These are phyloP conservation scores for Sarcophaga caerulescens DNA, from an alignment of 2,888 invertebrate species.

Conservation along the genomic window DNA sequence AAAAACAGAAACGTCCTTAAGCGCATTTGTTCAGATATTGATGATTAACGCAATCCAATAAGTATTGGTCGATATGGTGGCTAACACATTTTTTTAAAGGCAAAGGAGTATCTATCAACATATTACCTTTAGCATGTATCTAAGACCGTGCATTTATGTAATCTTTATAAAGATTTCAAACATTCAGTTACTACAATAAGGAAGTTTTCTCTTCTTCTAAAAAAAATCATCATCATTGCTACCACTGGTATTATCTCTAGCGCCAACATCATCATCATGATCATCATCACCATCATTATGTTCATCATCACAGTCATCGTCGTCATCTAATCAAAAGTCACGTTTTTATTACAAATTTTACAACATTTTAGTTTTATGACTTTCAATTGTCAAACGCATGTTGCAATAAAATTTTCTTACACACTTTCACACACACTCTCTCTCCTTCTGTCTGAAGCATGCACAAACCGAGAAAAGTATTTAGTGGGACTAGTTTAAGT, in stretches of 20 bases:
- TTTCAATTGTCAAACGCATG: slow-evolving; percentile 68
- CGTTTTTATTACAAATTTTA: slow-evolving; percentile 63
- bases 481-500: slow-evolving; percentile 9
- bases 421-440: slow-evolving; percentile 32
- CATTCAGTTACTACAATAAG: slow-evolving; percentile 10
- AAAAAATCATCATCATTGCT: slow-evolving; percentile 32
- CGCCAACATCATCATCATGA: slow-evolving; percentile 10
- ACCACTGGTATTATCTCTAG: not conserved
- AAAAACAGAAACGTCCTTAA: too few species aligned
- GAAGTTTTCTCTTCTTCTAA: not conserved
- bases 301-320: not conserved
- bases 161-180: not conserved
- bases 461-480: slow-evolving; percentile 19
- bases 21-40: too few species aligned
- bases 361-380: slow-evolving; percentile 63
- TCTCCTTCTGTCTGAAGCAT: slow-evolving; percentile 12
- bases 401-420: slow-evolving; percentile 57
- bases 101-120: too few species aligned
- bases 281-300: slow-evolving; percentile 10
- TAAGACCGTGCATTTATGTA: not conserved
- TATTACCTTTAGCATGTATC: too few species aligned
- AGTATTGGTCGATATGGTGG: too few species aligned
- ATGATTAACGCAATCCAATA: too few species aligned
- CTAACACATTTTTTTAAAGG: too few species aligned
- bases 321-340: slow-evolving; percentile 64